These are phyloP conservation scores for Drosophila paramelanica DNA, from an alignment of 2,888 invertebrate species.

Conservation along the genomic window DNA sequence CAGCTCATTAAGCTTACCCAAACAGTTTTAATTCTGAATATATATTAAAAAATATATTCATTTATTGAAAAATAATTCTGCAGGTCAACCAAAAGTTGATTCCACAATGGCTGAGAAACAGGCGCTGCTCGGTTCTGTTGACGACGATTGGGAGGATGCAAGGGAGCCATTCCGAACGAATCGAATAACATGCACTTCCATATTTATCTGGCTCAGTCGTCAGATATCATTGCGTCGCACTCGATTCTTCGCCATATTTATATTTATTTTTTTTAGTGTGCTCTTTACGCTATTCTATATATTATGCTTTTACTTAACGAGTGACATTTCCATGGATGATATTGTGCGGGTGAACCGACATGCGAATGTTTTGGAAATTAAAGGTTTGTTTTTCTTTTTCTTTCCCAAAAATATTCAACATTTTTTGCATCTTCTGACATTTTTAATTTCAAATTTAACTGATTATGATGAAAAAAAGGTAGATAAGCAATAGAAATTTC, in stretches of 20 bases:
- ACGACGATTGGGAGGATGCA: not conserved
- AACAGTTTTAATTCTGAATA: too few species aligned
- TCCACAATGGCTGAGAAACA: slow-evolving; percentile 26
- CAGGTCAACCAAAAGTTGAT: not conserved
- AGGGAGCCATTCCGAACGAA: not conserved
- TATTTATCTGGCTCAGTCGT: slow-evolving; percentile 15
- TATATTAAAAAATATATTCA: not conserved
- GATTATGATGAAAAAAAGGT: too few species aligned
- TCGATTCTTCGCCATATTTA: slow-evolving; percentile 3
- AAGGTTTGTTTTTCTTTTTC: slow-evolving; percentile 58
- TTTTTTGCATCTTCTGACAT: too few species aligned
- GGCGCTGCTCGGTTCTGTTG: slow-evolving; percentile 13
- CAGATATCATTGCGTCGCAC: slow-evolving; percentile 63
- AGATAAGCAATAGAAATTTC: too few species aligned
- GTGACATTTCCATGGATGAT: slow-evolving; percentile 34
- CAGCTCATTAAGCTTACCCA: too few species aligned
- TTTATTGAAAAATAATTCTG: not conserved
- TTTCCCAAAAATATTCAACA: too few species aligned
- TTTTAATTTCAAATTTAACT: too few species aligned
- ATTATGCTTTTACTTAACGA: slow-evolving; percentile 23
- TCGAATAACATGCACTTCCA: not conserved
- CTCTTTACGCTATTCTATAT: slow-evolving; percentile 72
- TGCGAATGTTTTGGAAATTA: slow-evolving; percentile 82
- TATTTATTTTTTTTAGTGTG: slow-evolving; percentile 20
- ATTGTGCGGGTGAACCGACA: slow-evolving; percentile 70